Evolutionary conservation across 2,113 vertebrate genomes (phyloP), one percentile per base, ranked within the genome.

Genomic region (Chitala chitala): DNA sequence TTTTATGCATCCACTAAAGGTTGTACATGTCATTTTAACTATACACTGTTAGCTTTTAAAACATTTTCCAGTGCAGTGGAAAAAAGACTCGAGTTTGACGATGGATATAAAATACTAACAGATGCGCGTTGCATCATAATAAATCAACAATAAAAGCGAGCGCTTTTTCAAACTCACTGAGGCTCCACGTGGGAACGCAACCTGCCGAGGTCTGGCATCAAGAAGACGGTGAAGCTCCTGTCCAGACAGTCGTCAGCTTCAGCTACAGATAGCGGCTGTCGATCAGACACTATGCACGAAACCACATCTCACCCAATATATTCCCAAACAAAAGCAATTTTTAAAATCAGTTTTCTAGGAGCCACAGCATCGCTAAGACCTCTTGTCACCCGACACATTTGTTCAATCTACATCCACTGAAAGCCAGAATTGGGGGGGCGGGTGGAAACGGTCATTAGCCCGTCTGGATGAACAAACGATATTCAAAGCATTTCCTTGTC

Each of bases 401-500:
- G 81, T 87, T 82, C 80, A 87, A 88, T 90, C 89, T 81, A 89
- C 85, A 81, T 76, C 80, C 75, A 84, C 80, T 64, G 82, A 83
- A 78, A 75, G 81, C n/a, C n/a, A n/a, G n/a, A n/a, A n/a, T n/a
- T n/a, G n/a, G n/a, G n/a, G n/a, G n/a, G n/a, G n/a, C n/a, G 59
- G 53, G 22, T n/a, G 56, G 42, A 22, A n/a, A 33, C 50, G 72
- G 80, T 82, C 83, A 84, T 90, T 82, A 88, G 85, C 80, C 84
- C 78, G 86, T 85, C 85, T 89, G 87, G 85, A 83, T 78, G 85
- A 86, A 90, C 78, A 82, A 88, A 84, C 48, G 69, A 84, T 86
- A 84, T 83, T 79, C 83, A 87, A 87, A 89, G 87, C 85, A 86
- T 89, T 89, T 90, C 87, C 87, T 83, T 85, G 87, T 88, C 84